Evolutionary conservation across 2,797 vertebrate species (phyloP).

Genomic region (Cirrhinus mrigala): DNA sequence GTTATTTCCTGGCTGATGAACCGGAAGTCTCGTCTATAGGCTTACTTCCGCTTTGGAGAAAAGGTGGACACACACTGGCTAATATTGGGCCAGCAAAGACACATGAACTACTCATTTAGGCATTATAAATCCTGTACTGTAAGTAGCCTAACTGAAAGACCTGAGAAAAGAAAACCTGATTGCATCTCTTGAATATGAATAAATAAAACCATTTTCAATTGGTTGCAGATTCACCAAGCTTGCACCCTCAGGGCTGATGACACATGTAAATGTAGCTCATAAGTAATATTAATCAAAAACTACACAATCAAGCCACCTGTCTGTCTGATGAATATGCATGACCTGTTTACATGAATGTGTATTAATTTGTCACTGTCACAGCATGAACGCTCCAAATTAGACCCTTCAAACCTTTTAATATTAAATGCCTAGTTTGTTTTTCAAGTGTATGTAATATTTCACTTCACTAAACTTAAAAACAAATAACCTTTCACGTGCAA

Average conservation of each 20-base stretch:
- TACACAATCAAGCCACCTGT: constrained; percentile 47
- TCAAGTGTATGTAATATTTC: neutral
- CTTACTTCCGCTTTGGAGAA: no score
- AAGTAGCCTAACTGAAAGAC: no score
- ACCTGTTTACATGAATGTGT: constrained; percentile 47
- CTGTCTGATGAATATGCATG: constrained; percentile 56
- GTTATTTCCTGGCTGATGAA: no score
- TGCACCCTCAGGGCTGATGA: constrained; percentile 37
- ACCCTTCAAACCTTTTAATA: constrained; percentile 6
- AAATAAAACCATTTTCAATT: constrained; percentile 28
- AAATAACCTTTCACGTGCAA: neutral
- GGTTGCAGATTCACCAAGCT: constrained; percentile 12
- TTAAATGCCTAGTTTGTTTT: constrained; percentile 5
- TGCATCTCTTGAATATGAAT: neutral
- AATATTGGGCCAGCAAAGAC: neutral
- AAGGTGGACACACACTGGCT: neutral
- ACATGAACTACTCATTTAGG: neutral
- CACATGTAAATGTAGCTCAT: constrained; percentile 52
- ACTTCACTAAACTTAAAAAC: constrained; percentile 16
- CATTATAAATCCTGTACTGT: neutral
- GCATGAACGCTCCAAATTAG: constrained; percentile 29
- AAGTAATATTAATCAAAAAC: constrained; percentile 54
- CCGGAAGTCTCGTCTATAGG: no score
- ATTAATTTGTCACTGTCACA: constrained; percentile 55
- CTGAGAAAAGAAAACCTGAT: neutral